Base-by-base conservation (phyloP, 2,888 invertebrate genomes). In the Chaitophorus viminalis region DNA sequence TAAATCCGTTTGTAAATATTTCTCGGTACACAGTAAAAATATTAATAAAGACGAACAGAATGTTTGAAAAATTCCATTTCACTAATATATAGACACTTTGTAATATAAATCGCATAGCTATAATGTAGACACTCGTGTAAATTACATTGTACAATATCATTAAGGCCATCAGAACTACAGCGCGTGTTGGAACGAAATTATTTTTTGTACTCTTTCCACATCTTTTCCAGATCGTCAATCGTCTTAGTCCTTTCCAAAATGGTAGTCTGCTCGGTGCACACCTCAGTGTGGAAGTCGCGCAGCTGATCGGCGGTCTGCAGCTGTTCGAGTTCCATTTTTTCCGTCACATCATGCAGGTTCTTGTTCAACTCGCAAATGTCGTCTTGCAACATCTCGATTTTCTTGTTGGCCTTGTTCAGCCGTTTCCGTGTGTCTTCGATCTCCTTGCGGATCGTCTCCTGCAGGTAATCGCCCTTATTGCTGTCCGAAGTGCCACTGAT, bases 291-390 rank as follows among this genome's bases (percentile, higher is more conserved):
- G 0, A 86, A 33, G 3, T 78, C 68, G 9, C 70, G 79, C 25
- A 87, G 14, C 17, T 39, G 36, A 8, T 74, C 87, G 17, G 29
- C 72, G 39, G 36, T 18, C 17, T 87, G 74, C 17, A 36, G 11
- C 33, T 74, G 29, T 25, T 87, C 79, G 29, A 36, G 18, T 29
- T 87, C 87, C 2, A 87, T 60, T 31, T 81, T 87, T 31, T 87
- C 87, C 9, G 87, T 87, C 11, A 81, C 25, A 1, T 81, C 79
- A 5, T 87, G 74, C 25, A 87, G 31, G 79, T 36, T 74, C 21
- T 60, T 87, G n/a, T 87, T 81, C n/a, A 87, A 36, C 2, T 87
- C 87, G 21, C 79, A 81, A 5, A 87, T 87, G 31, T 87, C 87
- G 31, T 87, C 87, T 18, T 46, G 65, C 74, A 87, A 11, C 25